Evolutionary conservation across 1,140 invertebrate species (phyloP), one percentile per base, ranked within the genome.

Genomic region (Nasonia giraulti): DNA sequence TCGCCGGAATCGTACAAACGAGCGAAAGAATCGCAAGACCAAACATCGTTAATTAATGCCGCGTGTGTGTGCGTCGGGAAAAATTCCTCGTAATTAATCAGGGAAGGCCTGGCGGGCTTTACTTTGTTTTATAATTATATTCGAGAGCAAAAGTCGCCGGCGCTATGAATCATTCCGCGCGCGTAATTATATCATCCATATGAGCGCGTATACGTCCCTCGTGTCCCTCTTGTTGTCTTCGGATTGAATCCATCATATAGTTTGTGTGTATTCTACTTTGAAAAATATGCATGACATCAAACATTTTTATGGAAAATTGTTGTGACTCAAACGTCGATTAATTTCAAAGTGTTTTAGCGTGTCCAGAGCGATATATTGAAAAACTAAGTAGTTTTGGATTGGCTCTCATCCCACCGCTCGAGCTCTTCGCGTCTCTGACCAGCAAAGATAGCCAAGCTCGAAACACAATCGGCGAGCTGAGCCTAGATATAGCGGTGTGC

Each of bases 11-110:
- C 31, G 11, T 50, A 77, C n/a, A 69, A 76, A 83, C n/a, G 55
- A 77, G n/a, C 55, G 5, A 77, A 83, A 68, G 74, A 69, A 77
- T 77, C 44, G 62, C 20, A 33, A 83, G 74, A 77, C 37, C 62
- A 68, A 83, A 77, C 55, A 74, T 77, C 82, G 33, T 83, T 33
- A 77, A 83, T 83, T 74, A 76, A 40, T 82, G 80, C 17, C 50
- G 17, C 8, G 20, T 31, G 8, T 23, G 23, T n/a, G 31, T 62
- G 47, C 44, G 17, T 6, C 6, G 3, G 50, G 71, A 62, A 82
- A 74, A 82, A 74, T 82, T 55, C 33, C 47, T 81, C 37, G 37
- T 81, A 50, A 81, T 81, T 81, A 73, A 73, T 81, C 55, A 47
- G 8, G 33, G 79, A 14, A 27, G 62, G 14, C 8, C 55, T 62